Evolutionary conservation across 2,113 vertebrate genomes (phyloP), one percentile per base, ranked within the genome.

Genomic region (Onychorhynchus coronatus): DNA sequence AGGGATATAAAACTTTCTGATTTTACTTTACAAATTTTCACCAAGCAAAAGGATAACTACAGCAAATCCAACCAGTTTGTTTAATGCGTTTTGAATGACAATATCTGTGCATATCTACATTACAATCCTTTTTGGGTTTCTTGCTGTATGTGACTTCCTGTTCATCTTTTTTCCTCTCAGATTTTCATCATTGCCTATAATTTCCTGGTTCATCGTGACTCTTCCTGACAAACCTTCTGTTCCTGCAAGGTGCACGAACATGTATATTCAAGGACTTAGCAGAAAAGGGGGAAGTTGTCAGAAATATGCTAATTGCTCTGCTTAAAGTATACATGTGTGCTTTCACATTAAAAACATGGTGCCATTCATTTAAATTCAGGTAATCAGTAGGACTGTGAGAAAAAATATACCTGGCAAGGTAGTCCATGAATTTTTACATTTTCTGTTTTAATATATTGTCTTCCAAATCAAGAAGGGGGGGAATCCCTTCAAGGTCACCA

Each of bases 181-280:
- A 77, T 88, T 89, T 92, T 88, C 30, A 3, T 91, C 49, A 93
- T 76, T 89, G 53, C 62, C 72, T 93, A 71, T 72, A 72, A 85
- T 78, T 88, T 93, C 23, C 81, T 95, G 76, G 55, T 78, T 87
- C 63, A 74, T 79, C 41, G 47, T 19, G 27, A 39, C 53, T 76
- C 49, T 88, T 91, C 84, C 88, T 87, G 56, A 93, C 79, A 96
- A 84, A 86, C 73, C 61, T 89, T 80, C 89, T 85, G 41, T 66
- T 91, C 52, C 76, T 86, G 68, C 31, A 73, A 96, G 65, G 72
- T 88, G 47, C 30, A 70, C 55, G 87, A 86, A 70, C 42, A 89
- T 61, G 12, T 70, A 73, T 93, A 67, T 88, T 46, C 65, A 94
- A 68, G 72, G 50, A 50, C 53, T 78, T 68, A 93, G 68, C 46